Evolutionary conservation across 2,113 vertebrate genomes (phyloP).

Genomic region (Pseudopodoces humilis): DNA sequence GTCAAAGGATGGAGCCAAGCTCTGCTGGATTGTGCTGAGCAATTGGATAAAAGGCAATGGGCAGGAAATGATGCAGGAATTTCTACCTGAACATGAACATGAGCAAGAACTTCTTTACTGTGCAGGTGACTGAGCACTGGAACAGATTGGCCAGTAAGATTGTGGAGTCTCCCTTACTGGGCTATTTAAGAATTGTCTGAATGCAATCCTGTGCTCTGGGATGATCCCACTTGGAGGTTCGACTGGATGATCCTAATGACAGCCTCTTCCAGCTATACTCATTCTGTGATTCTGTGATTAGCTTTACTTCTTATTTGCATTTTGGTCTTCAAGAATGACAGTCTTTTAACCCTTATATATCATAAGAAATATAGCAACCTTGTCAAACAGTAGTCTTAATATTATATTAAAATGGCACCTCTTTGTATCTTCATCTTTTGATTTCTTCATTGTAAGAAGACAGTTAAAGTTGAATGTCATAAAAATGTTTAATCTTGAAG

Average conservation of each 20-base stretch:
- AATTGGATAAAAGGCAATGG: neutral
- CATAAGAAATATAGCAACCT: neutral
- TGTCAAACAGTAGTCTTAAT: neutral
- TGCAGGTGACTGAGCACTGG: neutral
- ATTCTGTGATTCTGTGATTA: neutral
- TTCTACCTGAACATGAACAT: neutral
- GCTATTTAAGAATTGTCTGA: neutral
- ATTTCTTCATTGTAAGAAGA: neutral
- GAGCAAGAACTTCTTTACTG: neutral
- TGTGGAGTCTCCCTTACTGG: neutral
- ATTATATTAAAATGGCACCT: neutral
- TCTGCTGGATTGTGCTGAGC: neutral
- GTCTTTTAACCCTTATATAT: neutral
- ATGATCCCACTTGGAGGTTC: rapidly evolving
- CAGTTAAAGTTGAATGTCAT: neutral
- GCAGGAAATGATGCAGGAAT: neutral
- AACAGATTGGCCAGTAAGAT: neutral
- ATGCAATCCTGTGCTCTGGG: neutral
- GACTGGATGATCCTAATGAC: neutral
- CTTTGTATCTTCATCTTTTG: neutral
- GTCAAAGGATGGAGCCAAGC: neutral
- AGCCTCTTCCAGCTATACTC: neutral
- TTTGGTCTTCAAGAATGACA: neutral
- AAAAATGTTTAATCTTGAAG: neutral
- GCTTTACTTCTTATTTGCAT: neutral